Conservation (phyloP, 1,140 invertebrate species). For the Sitodiplosis mosellana region DNA sequence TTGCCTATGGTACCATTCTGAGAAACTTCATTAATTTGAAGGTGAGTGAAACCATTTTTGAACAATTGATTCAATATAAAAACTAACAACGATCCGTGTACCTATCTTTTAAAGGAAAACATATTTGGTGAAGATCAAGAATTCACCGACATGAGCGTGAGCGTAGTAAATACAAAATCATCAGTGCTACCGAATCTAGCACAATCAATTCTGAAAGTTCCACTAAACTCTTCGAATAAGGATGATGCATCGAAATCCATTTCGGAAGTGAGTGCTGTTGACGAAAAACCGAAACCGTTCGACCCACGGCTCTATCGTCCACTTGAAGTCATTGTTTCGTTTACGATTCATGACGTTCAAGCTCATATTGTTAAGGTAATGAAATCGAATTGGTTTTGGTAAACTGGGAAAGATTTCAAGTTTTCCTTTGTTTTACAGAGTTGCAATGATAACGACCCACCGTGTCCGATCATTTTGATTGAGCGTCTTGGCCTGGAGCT, state of each 20-base stretch:
- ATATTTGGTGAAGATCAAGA: constrained; percentile 89
- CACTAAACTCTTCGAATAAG: constrained; percentile 6
- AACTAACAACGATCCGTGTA: neutral
- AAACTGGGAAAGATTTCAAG: too few species aligned
- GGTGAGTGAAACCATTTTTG: constrained; percentile 20
- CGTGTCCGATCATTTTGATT: constrained; percentile 76
- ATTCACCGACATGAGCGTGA: constrained; percentile 79
- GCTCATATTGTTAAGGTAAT: constrained; percentile 68
- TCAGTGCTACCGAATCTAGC: constrained; percentile 11
- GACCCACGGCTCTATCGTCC: constrained; percentile 78
- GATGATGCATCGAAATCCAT: constrained; percentile 30
- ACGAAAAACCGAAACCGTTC: constrained; percentile 38
- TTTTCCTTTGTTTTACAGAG: constrained; percentile 29
- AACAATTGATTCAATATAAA: neutral
- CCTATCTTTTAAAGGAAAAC: constrained; percentile 49
- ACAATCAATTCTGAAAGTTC: constrained; percentile 13
- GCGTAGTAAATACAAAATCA: constrained; percentile 15
- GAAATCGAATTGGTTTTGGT: neutral
- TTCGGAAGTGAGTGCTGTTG: constrained; percentile 33
- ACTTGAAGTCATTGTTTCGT: constrained; percentile 75
- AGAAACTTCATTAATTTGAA: constrained; percentile 77
- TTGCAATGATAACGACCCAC: constrained; percentile 66
- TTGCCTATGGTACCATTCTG: constrained; percentile 77
- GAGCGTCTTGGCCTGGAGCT: constrained; percentile 93
- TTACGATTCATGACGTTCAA: constrained; percentile 91